A percentile compares a stretch with the other conserved stretches of the same genome.
phyloP scores from a whole-genome alignment of 2,797 vertebrate species.

The Microctenopoma steveboyesi region DNA sequence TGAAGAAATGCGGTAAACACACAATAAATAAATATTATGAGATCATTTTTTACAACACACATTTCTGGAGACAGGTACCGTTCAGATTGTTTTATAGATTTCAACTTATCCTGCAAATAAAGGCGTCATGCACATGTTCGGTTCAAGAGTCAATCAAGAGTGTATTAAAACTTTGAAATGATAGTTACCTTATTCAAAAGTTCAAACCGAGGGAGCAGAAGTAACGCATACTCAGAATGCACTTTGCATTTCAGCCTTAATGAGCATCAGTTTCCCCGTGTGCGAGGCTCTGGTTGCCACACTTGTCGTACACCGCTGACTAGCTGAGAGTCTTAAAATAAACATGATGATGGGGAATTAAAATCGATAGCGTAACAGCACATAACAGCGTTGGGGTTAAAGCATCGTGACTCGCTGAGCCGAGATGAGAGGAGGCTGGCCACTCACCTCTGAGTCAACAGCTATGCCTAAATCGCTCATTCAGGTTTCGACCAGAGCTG shows the following conservation, averaged over 20 bases:
- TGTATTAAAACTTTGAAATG: neutral
- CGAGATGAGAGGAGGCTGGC: slow-evolving; percentile 5
- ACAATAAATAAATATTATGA: neutral
- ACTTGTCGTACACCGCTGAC: slow-evolving; percentile 21
- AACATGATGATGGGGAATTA: slow-evolving; percentile 53
- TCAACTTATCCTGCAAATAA: neutral
- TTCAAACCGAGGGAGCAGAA: neutral
- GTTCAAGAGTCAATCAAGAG: neutral
- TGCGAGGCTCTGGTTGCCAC: neutral
- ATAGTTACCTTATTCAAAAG: neutral
- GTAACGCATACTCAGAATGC: slow-evolving; percentile 7
- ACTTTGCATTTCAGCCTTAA: slow-evolving; percentile 24
- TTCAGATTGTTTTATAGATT: neutral
- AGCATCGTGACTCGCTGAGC: slow-evolving; percentile 29
- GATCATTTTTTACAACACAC: neutral
- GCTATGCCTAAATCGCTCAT: slow-evolving; percentile 23
- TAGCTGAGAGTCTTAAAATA: slow-evolving; percentile 58
- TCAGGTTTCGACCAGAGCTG: slow-evolving; percentile 31
- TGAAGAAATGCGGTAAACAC: neutral
- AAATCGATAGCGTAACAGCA: slow-evolving; percentile 54
- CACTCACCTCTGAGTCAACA: slow-evolving; percentile 15
- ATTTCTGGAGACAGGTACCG: neutral
- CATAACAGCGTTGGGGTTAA: slow-evolving; percentile 47
- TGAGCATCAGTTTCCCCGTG: slow-evolving; percentile 13
- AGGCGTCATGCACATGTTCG: neutral